Evolutionary conservation across 2,113 vertebrate species (phyloP), one percentile per base, ranked within the genome.

Genomic region (Buteo buteo): DNA sequence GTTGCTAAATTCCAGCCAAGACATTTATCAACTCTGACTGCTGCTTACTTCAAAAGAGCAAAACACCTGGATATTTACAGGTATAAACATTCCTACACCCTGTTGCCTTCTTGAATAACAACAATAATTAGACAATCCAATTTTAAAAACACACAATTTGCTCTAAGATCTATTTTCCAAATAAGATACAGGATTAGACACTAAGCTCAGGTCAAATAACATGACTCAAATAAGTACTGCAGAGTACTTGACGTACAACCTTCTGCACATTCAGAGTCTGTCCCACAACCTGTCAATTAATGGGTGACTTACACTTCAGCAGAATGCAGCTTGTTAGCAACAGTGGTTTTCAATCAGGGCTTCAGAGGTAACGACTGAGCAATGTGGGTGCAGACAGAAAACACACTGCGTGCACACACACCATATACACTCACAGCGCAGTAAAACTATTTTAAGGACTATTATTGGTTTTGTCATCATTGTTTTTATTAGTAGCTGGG

Each of bases 21-120:
- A 96, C 80, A 96, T 96, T 98, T 82, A 97, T 98, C 94, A 97
- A 93, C 82, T 96, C 74, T 94, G 90, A 98, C 95, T 95, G 88
- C 87, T 88, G 91, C 67, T 96, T 90, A 95, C 82, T 97, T 94
- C 80, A 86, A 87, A 95, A 96, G 82, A 82, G 87, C 45, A 94
- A 82, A 96, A 90, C 64, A 95, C 90, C 70, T 94, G 64, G 57
- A 70, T 87, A 79, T 91, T 95, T 92, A 95, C 70, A 95, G 92
- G 45, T 92, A 76, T 59, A 95, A 96, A 95, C 38, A 91, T 42
- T 83, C 50, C 76, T 72, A 45, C 42, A 79, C 31, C 11, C 38
- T n/a, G 19, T 5, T 67, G 44, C 57, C 38, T 67, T 40, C 70
- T 66, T 45, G 6, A 81, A 18, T 70, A 85, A 55, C 31, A 64